Conservation (phyloP, 2,797 vertebrate species). For the Erpetoichthys calabaricus region DNA sequence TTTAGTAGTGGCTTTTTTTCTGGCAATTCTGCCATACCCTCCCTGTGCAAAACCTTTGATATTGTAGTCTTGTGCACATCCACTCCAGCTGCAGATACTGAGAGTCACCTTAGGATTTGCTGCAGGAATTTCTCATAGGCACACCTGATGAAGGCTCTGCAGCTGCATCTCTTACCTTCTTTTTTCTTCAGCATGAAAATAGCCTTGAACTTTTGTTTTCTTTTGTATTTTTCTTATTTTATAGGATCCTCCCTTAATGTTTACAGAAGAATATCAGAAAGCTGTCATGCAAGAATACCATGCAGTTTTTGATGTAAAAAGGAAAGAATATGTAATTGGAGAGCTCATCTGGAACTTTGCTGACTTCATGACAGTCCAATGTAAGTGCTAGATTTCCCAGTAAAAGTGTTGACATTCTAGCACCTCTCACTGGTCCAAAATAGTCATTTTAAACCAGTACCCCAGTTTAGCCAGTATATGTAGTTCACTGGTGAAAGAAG, state of each 20-base stretch:
- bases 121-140: too few species aligned
- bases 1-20: too few species aligned
- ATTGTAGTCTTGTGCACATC: too few species aligned
- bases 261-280: constrained; percentile 83
- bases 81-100: too few species aligned
- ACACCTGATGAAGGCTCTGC: too few species aligned
- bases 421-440: background rate
- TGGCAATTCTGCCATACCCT: too few species aligned
- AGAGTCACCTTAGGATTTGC: too few species aligned
- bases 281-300: constrained; percentile 66
- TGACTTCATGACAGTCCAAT: constrained; percentile 84
- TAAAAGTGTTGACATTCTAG: too few species aligned
- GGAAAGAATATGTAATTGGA: constrained; percentile 72
- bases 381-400: constrained; percentile 37
- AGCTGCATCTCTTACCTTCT: too few species aligned
- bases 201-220: too few species aligned
- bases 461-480: background rate
- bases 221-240: background rate
- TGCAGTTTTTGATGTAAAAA: constrained; percentile 68
- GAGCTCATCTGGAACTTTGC: constrained; percentile 98
- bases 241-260: constrained; percentile 89
- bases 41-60: too few species aligned
- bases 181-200: too few species aligned
- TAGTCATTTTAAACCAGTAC: background rate
- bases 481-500: background rate